phyloP scores from a whole-genome alignment of 2,888 invertebrate genomes.

The Ommatoiulus sabulosus region DNA sequence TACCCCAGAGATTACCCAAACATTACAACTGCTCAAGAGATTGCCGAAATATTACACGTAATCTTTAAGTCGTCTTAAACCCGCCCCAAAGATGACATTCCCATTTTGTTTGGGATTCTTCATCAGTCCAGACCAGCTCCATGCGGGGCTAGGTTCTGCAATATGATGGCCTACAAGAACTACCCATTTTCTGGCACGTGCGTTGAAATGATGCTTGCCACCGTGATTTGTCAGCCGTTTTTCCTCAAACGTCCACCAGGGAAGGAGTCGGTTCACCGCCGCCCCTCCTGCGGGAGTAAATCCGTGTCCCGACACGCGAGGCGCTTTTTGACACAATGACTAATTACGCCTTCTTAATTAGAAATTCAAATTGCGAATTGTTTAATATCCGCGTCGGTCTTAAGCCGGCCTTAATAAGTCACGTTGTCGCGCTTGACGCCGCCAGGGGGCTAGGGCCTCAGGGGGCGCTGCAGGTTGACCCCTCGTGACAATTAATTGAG shows the following conservation, averaged over 20 bases:
- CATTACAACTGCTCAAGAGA: too few relatives aligned
- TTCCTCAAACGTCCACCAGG: neutral
- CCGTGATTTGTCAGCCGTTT: neutral
- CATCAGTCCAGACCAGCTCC: too few relatives aligned
- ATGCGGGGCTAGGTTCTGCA: too few relatives aligned
- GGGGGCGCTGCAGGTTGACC: neutral
- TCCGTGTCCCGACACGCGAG: neutral
- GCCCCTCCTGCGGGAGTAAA: neutral
- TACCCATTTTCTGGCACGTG: too few relatives aligned
- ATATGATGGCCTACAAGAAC: too few relatives aligned
- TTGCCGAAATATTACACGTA: too few relatives aligned
- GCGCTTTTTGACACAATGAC: slow-evolving; percentile 30
- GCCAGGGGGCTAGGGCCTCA: neutral
- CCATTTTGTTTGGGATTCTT: too few relatives aligned
- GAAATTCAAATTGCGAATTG: slow-evolving; percentile 14
- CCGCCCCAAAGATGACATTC: too few relatives aligned
- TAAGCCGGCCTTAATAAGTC: slow-evolving; percentile 18
- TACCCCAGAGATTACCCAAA: too few relatives aligned
- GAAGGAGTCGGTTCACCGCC: neutral
- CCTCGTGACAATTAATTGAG: slow-evolving; percentile 2
- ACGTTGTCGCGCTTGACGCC: neutral
- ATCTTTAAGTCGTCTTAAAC: too few relatives aligned
- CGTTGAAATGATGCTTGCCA: too few relatives aligned
- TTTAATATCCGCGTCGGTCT: slow-evolving; percentile 4
- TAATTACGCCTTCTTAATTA: slow-evolving; percentile 31